Conservation (phyloP, 1,140 invertebrate genomes). For the Homarus americanus region DNA sequence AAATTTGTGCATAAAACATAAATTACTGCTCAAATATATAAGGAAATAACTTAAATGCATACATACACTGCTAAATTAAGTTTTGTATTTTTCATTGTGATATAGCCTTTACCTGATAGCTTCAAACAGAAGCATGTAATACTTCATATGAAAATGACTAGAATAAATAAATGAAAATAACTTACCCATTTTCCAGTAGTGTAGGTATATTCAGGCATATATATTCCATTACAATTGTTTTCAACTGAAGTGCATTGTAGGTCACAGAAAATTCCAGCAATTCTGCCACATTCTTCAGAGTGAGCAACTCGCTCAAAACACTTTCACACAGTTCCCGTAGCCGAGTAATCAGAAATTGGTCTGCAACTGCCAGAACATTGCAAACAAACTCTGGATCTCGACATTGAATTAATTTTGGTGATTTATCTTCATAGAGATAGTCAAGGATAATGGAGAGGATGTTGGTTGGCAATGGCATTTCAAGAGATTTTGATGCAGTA, state of each 20-base stretch:
- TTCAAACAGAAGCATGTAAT: too few species aligned
- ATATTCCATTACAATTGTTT: slow-evolving; percentile 85
- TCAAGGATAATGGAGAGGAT: slow-evolving; percentile 80
- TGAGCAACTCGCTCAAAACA: slow-evolving; percentile 82
- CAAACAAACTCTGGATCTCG: slow-evolving; percentile 82
- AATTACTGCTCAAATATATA: too few species aligned
- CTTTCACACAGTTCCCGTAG: slow-evolving; percentile 85
- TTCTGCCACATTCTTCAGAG: slow-evolving; percentile 85
- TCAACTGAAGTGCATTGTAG: slow-evolving; percentile 84
- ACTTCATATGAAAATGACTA: too few species aligned
- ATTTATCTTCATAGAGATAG: slow-evolving; percentile 75
- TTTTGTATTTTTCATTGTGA: too few species aligned
- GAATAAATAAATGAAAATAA: background rate
- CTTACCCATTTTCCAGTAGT: slow-evolving; percentile 83
- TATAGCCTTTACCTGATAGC: too few species aligned
- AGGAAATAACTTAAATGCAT: too few species aligned
- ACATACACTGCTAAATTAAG: too few species aligned
- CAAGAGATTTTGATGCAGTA: slow-evolving; percentile 32
- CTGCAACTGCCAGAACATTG: slow-evolving; percentile 84
- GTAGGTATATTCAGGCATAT: slow-evolving; percentile 84
- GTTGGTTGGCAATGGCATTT: slow-evolving; percentile 78
- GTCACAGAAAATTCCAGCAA: slow-evolving; percentile 84
- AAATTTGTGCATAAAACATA: too few species aligned
- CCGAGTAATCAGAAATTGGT: slow-evolving; percentile 84
- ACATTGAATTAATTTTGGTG: slow-evolving; percentile 76